phyloP scores from a whole-genome alignment of 2,113 vertebrate species.

The Poecile atricapillus region DNA sequence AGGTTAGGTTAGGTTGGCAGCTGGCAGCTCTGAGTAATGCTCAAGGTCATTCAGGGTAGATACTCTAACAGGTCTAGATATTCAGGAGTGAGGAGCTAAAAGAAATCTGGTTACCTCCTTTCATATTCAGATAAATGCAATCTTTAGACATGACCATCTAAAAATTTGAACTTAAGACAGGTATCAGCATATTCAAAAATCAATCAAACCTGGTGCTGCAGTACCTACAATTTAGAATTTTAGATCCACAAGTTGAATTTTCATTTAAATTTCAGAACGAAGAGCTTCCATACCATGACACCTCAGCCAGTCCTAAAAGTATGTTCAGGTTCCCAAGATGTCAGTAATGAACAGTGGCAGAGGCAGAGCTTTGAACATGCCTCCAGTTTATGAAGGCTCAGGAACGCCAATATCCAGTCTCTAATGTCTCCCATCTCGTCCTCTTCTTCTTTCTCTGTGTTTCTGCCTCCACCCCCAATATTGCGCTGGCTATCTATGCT shows the following conservation, averaged over 20 bases:
- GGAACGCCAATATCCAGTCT: not conserved
- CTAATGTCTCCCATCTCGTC: not conserved
- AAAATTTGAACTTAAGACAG: not conserved
- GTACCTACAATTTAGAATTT: not conserved
- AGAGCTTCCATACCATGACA: not conserved
- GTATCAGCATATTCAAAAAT: not conserved
- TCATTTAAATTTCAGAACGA: not conserved
- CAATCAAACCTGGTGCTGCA: rapidly evolving
- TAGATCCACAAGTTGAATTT: not conserved
- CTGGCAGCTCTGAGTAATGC: not conserved
- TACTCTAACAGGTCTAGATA: not conserved
- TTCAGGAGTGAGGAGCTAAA: not conserved
- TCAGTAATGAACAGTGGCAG: not conserved
- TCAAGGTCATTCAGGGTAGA: not conserved
- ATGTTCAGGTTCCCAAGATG: not conserved
- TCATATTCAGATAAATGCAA: not conserved
- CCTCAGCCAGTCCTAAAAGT: not conserved
- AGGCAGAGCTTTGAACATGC: not conserved
- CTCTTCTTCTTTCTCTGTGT: not conserved
- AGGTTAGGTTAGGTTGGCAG: not conserved
- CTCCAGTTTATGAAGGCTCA: not conserved
- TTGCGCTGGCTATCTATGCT: not conserved
- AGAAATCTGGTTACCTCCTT: not conserved
- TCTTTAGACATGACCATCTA: not conserved
- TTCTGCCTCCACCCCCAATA: not conserved